phyloP scores from a whole-genome alignment of 2,797 vertebrate genomes.

The Sciurus carolinensis region DNA sequence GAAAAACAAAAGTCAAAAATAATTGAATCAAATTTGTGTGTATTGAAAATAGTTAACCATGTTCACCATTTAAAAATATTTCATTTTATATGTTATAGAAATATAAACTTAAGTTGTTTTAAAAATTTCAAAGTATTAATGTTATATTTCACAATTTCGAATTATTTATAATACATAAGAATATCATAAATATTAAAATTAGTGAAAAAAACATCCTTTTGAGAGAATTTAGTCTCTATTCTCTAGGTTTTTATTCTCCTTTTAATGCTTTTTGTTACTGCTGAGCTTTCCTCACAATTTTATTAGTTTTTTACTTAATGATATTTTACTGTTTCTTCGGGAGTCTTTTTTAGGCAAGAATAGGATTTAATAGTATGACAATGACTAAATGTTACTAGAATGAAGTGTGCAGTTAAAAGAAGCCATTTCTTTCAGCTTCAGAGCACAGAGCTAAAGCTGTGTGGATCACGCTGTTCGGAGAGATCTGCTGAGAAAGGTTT shows the following conservation, averaged over 20 bases:
- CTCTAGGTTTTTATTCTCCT: background rate
- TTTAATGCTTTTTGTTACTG: background rate
- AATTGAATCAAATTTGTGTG: background rate
- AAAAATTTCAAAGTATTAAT: background rate
- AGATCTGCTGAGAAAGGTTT: background rate
- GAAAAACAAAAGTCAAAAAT: background rate
- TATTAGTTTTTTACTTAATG: constrained; percentile 17
- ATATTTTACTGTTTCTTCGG: constrained; percentile 43
- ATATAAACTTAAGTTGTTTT: background rate
- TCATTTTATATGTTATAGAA: background rate
- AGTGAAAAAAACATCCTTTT: background rate
- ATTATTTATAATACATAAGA: background rate
- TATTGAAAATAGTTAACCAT: background rate
- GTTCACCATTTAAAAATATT: background rate
- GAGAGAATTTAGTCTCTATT: background rate
- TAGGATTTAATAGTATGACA: constrained; percentile 47
- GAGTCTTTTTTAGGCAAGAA: constrained; percentile 34
- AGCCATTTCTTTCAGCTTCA: background rate
- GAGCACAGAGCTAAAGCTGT: background rate
- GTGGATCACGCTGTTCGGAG: background rate
- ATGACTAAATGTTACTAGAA: background rate
- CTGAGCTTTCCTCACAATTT: background rate
- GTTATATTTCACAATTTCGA: background rate
- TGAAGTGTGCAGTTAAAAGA: constrained; percentile 21
- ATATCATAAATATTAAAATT: background rate